Conservation (phyloP, 2,113 vertebrate genomes). For the Thryonomys swinderianus region DNA sequence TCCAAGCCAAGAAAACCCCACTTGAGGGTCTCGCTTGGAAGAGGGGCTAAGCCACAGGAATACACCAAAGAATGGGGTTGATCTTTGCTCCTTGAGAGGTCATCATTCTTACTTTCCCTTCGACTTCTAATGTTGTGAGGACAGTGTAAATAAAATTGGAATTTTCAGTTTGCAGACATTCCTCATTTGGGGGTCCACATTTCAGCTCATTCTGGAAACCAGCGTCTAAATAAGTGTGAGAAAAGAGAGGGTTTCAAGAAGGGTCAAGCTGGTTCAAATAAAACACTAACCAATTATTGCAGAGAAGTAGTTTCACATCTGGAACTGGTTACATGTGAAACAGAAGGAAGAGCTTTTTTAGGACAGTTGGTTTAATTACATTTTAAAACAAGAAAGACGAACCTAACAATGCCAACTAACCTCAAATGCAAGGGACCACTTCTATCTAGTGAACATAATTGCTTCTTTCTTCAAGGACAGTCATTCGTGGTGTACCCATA, state of each 20-base stretch:
- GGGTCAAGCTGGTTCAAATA: conserved; percentile 64
- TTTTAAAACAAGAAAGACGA: conserved; percentile 55
- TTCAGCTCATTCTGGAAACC: conserved; percentile 70
- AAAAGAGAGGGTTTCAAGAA: conserved; percentile 53
- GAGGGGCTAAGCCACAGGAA: conserved; percentile 78
- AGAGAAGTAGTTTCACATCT: conserved; percentile 70
- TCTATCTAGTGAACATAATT: neutral
- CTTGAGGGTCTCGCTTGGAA: conserved; percentile 73
- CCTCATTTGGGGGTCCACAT: conserved; percentile 54
- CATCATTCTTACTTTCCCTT: conserved; percentile 57
- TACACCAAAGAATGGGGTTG: conserved; percentile 49
- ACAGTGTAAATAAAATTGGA: neutral
- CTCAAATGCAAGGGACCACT: conserved; percentile 23
- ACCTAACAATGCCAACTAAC: conserved; percentile 43
- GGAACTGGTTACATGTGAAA: conserved; percentile 66
- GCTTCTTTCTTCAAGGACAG: conserved; percentile 17
- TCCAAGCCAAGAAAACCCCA: conserved; percentile 81
- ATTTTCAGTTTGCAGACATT: conserved; percentile 66
- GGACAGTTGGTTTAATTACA: conserved; percentile 65
- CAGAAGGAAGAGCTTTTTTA: conserved; percentile 72
- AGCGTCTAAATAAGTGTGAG: conserved; percentile 59
- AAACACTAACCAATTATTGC: conserved; percentile 61
- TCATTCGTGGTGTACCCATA: neutral
- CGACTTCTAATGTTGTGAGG: conserved; percentile 62
- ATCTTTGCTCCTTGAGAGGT: conserved; percentile 59